These are phyloP conservation scores for Anguilla anguilla DNA, from an alignment of 2,797 vertebrate genomes.

Conservation along the genomic window DNA sequence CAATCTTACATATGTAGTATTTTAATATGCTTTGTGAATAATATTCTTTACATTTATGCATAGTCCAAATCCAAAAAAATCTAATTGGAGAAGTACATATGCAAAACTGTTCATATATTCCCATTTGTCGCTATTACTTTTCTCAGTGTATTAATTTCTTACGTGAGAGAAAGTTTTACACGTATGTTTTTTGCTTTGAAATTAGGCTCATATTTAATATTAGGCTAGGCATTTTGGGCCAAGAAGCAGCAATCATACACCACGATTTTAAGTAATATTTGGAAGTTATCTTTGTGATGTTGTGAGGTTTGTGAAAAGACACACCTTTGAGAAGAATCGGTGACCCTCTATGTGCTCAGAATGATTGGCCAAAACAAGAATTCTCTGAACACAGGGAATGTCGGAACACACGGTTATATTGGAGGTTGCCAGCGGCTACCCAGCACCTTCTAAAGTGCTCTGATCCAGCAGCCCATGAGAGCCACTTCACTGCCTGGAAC, in stretches of 20 bases:
- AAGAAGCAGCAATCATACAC: neutral
- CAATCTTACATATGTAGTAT: neutral
- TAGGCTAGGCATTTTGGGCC: neutral
- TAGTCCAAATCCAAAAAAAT: neutral
- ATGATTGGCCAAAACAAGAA: neutral
- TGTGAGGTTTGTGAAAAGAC: neutral
- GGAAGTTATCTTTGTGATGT: neutral
- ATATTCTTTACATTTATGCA: neutral
- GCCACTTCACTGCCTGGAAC: constrained; percentile 70
- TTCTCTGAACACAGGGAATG: neutral
- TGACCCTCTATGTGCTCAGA: constrained; percentile 59
- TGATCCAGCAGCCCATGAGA: constrained; percentile 57
- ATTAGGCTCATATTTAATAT: neutral
- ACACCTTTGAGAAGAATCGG: neutral
- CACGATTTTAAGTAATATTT: neutral
- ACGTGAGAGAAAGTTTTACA: neutral
- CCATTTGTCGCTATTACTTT: neutral
- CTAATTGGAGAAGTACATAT: neutral
- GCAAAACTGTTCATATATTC: neutral
- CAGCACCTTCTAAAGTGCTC: constrained; percentile 63
- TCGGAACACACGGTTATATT: constrained; percentile 56
- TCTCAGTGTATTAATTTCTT: neutral
- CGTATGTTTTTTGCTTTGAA: neutral
- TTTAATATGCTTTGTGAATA: neutral
- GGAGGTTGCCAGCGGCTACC: constrained; percentile 55